phyloP scores from a whole-genome alignment of 2,797 vertebrate genomes.

The Peromyscus melanophrys region DNA sequence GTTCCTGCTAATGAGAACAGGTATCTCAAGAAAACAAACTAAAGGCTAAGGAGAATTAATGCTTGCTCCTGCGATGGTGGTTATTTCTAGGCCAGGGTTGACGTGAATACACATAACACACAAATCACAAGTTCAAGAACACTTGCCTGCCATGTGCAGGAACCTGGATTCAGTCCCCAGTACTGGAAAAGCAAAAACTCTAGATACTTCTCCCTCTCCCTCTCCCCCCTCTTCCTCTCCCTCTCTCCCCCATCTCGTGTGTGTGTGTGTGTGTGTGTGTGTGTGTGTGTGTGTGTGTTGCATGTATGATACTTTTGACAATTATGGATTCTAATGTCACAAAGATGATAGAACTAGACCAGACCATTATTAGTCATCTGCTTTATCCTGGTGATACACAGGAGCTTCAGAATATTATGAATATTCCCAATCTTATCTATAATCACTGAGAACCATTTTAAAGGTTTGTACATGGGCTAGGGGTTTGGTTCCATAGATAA shows the following conservation, averaged over 20 bases:
- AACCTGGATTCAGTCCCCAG: not conserved
- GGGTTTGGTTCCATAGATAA: too few relatives aligned
- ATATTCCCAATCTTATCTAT: not conserved
- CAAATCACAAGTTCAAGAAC: not conserved
- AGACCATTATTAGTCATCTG: not conserved
- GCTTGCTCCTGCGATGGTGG: not conserved
- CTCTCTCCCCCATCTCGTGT: too few relatives aligned
- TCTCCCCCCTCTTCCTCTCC: too few relatives aligned
- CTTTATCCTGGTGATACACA: not conserved
- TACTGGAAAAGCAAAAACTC: not conserved
- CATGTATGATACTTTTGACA: not conserved
- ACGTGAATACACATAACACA: not conserved
- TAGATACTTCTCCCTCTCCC: not conserved
- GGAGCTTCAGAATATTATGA: not conserved
- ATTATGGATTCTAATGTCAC: not conserved
- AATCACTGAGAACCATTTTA: not conserved
- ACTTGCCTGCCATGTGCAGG: not conserved
- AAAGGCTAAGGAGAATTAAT: not conserved
- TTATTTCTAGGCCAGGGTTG: not conserved
- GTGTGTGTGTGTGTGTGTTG: too few relatives aligned
- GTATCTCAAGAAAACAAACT: not conserved
- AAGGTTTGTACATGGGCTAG: not conserved
- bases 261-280: too few relatives aligned
- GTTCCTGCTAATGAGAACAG: not conserved
- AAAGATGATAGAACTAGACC: not conserved